Evolutionary conservation across 2,797 vertebrate genomes (phyloP), one percentile per base, ranked within the genome.

Genomic region (Novumbra hubbsi): DNA sequence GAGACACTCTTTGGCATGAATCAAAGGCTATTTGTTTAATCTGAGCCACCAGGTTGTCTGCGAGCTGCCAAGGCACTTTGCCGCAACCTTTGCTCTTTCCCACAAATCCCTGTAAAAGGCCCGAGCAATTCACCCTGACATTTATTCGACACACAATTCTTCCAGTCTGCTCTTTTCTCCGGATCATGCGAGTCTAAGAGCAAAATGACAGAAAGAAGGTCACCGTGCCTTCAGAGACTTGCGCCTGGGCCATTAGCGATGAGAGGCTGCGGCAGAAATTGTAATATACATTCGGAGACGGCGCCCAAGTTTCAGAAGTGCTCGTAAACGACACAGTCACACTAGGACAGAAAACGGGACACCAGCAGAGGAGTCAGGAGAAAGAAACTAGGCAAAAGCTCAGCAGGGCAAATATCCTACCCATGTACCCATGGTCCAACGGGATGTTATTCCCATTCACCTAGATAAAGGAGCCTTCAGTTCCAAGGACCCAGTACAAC

Each of bases 61-160:
- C 49, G 19, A 21, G 45, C 70, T n/a, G 66, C 34, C n/a, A 52
- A 67, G 65, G 21, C 50, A 55, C 68, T 62, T 45, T 17, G 48
- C 12, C 24, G 8, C 66, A 64, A 76, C 78, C 78, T 74, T 68
- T 74, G 72, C n/a, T 15, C 74, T 71, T 65, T 60, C 64, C 62
- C 24, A 64, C 69, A 71, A 80, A 76, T 74, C 76, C 74, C 68
- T 45, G 64, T 70, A 73, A 73, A 79, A 79, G 72, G 38, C 55
- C 62, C 32, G 72, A 38, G 73, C 71, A 71, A 80, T 74, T 76
- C 64, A 41, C 68, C 34, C 49, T 76, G 74, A 76, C 78, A 80
- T 80, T 80, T 74, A 80, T 73, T 74, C 78, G 27, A 70, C 68
- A n/a, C 63, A 30, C 62, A 24, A 66, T 28, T 55, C 60, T 66